Evolutionary conservation across 2,113 vertebrate species (phyloP).

Genomic region (Jaculus jaculus): DNA sequence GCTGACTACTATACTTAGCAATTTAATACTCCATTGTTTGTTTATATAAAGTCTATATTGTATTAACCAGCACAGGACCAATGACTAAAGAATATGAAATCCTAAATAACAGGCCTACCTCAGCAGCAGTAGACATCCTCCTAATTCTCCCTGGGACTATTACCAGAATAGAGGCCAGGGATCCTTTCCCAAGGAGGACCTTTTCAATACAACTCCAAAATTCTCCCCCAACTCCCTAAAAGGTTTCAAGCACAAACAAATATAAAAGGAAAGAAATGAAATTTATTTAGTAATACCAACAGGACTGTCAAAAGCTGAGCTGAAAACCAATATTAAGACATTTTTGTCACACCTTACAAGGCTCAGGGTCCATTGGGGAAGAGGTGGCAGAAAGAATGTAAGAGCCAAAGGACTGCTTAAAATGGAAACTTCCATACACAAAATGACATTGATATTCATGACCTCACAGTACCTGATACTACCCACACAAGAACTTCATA

Average conservation of each 20-base stretch:
- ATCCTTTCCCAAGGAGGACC: background rate
- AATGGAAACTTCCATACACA: too few relatives aligned
- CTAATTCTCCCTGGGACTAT: background rate
- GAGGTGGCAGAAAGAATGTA: too few relatives aligned
- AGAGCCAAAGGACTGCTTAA: too few relatives aligned
- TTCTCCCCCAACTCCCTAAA: background rate
- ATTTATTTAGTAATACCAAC: background rate
- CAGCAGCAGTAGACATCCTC: background rate
- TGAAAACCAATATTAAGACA: slow-evolving; percentile 20
- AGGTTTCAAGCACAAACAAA: slow-evolving; percentile 38
- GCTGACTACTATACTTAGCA: too few relatives aligned
- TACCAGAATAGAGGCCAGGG: background rate
- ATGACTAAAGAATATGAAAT: background rate
- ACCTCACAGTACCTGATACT: too few relatives aligned
- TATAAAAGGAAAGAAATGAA: slow-evolving; percentile 31
- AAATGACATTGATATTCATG: too few relatives aligned
- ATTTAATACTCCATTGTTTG: background rate
- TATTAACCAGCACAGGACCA: background rate
- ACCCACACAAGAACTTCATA: too few relatives aligned
- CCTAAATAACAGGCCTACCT: background rate
- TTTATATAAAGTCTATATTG: background rate
- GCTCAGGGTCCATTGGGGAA: too few relatives aligned
- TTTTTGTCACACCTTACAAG: too few relatives aligned
- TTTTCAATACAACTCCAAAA: background rate
- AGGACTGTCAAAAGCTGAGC: background rate